Conservation (phyloP, 2,888 invertebrate species). For the Eilema griseolum region DNA sequence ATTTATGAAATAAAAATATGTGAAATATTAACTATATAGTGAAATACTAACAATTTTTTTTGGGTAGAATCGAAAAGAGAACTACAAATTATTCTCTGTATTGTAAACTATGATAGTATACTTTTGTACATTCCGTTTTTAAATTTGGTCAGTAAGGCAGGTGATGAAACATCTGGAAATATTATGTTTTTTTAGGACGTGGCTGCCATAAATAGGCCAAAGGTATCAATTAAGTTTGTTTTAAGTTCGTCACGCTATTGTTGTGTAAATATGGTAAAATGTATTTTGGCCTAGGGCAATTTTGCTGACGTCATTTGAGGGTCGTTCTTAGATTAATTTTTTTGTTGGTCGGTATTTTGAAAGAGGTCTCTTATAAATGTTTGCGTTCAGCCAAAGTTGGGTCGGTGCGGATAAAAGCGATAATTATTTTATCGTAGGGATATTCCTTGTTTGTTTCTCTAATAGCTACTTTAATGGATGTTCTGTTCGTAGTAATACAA, state of each 20-base stretch:
- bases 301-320: constrained; percentile 82
- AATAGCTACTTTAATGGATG: constrained; percentile 84
- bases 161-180: constrained; percentile 76
- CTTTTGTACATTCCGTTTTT: constrained; percentile 66
- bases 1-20: background rate
- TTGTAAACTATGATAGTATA: constrained; percentile 64
- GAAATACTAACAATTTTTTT: too few species aligned
- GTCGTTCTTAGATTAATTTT: constrained; percentile 76
- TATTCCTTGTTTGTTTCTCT: constrained; percentile 86
- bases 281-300: constrained; percentile 61
- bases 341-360: constrained; percentile 65
- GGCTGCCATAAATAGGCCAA: constrained; percentile 63
- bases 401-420: constrained; percentile 80
- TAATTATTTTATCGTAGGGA: constrained; percentile 84
- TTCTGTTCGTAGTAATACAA: constrained; percentile 65
- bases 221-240: constrained; percentile 80
- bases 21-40: too few species aligned
- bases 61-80: background rate
- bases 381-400: constrained; percentile 48
- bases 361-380: constrained; percentile 62
- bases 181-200: constrained; percentile 61
- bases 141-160: constrained; percentile 76
- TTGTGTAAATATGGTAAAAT: constrained; percentile 69
- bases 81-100: constrained; percentile 44
- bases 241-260: constrained; percentile 79